Evolutionary conservation across 2,888 invertebrate species (phyloP).

Genomic region (Temnothorax unifasciatus): DNA sequence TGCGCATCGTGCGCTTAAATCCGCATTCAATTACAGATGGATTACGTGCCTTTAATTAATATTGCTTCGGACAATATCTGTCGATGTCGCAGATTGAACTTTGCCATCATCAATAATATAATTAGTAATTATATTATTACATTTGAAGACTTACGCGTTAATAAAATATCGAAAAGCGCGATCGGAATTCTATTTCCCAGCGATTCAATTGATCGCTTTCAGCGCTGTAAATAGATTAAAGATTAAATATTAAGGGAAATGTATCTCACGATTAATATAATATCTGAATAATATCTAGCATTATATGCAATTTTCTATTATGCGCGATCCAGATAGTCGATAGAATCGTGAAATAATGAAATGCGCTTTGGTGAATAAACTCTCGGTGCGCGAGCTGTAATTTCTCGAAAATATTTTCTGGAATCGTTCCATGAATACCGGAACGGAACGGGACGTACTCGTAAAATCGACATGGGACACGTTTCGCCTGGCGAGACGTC

Average conservation of each 20-base stretch:
- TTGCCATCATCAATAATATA: conserved; percentile 14
- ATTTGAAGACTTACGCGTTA: background rate
- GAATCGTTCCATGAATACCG: too few species aligned
- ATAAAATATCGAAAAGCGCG: background rate
- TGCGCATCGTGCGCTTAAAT: background rate
- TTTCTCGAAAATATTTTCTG: conserved; percentile 10
- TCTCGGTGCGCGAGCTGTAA: background rate
- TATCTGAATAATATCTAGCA: background rate
- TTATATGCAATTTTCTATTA: background rate
- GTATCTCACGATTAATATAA: background rate
- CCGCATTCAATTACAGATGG: background rate
- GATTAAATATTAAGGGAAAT: background rate
- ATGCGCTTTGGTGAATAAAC: background rate
- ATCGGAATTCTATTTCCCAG: background rate
- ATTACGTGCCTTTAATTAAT: conserved; percentile 12
- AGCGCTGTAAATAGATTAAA: background rate
- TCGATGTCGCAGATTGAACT: background rate
- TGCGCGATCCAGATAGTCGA: background rate
- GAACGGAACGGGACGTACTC: conserved; percentile 12
- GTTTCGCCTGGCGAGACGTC: conserved; percentile 17
- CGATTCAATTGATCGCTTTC: background rate
- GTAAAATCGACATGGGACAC: conserved; percentile 15
- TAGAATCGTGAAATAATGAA: conserved; percentile 8
- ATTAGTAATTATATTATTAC: background rate
- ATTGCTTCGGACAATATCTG: background rate